These are phyloP conservation scores for Mirounga angustirostris DNA, from an alignment of 2,113 vertebrate genomes.

Conservation along the genomic window DNA sequence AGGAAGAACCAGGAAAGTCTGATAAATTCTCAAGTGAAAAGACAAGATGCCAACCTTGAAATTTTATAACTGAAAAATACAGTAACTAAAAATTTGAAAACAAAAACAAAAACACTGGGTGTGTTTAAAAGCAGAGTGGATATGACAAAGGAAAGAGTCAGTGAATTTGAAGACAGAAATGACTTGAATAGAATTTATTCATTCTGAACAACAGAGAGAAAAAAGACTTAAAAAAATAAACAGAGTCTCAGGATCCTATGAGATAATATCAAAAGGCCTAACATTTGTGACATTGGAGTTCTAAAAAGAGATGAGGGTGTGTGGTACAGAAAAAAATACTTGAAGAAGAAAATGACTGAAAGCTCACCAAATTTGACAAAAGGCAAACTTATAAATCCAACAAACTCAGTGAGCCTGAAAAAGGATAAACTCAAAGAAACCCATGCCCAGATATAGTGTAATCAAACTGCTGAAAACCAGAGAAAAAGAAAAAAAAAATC, in stretches of 20 bases:
- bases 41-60: background rate
- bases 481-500: background rate
- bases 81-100: background rate
- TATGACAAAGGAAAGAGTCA: constrained; percentile 5
- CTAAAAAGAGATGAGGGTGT: background rate
- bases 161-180: constrained; percentile 23
- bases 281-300: background rate
- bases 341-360: background rate
- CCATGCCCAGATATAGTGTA: background rate
- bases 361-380: background rate
- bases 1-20: constrained; percentile 51
- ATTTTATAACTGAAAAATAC: constrained; percentile 31
- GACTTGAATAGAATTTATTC: background rate
- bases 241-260: background rate
- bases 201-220: constrained; percentile 24
- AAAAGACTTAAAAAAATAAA: background rate
- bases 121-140: constrained; percentile 14
- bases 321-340: background rate
- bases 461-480: background rate
- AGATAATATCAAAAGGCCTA: background rate
- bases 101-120: background rate
- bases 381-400: constrained; percentile 11
- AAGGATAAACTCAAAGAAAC: background rate
- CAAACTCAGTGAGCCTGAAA: background rate
- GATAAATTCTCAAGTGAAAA: constrained; percentile 45